These are phyloP conservation scores for Fabriciana adippe DNA, from an alignment of 2,888 invertebrate genomes.

Conservation along the genomic window DNA sequence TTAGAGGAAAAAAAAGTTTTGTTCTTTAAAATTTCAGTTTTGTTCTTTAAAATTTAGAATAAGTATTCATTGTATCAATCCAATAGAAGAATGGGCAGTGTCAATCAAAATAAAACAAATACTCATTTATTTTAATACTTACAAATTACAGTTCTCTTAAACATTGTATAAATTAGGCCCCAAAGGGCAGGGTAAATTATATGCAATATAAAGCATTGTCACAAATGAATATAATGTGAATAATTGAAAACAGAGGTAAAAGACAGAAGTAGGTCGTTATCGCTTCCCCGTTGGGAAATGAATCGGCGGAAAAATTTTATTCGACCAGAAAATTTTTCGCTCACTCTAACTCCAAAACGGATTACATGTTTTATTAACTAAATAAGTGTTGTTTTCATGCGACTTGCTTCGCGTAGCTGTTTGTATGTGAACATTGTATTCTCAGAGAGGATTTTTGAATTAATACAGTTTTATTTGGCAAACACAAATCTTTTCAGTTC, in stretches of 20 bases:
- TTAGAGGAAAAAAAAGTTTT: too few species aligned
- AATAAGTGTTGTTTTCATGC: conserved; percentile 36
- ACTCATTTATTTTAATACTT: too few species aligned
- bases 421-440: conserved; percentile 19
- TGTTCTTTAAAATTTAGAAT: too few species aligned
- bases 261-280: conserved; percentile 71
- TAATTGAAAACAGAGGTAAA: conserved; percentile 75
- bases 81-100: too few species aligned
- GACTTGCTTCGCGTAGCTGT: conserved; percentile 37
- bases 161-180: not conserved
- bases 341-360: conserved; percentile 53
- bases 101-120: too few species aligned
- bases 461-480: not conserved
- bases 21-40: too few species aligned
- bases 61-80: too few species aligned
- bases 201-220: conserved; percentile 7
- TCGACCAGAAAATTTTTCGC: conserved; percentile 58
- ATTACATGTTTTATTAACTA: conserved; percentile 52
- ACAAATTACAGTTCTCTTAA: too few species aligned
- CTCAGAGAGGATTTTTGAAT: not conserved
- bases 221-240: conserved; percentile 63
- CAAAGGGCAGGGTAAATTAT: conserved; percentile 2
- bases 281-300: conserved; percentile 67
- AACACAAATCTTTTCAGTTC: not conserved
- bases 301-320: conserved; percentile 60